A percentile compares a stretch with the other conserved stretches of the same genome.
Conservation (phyloP, 2,113 vertebrate genomes). For the Eurypyga helias region DNA sequence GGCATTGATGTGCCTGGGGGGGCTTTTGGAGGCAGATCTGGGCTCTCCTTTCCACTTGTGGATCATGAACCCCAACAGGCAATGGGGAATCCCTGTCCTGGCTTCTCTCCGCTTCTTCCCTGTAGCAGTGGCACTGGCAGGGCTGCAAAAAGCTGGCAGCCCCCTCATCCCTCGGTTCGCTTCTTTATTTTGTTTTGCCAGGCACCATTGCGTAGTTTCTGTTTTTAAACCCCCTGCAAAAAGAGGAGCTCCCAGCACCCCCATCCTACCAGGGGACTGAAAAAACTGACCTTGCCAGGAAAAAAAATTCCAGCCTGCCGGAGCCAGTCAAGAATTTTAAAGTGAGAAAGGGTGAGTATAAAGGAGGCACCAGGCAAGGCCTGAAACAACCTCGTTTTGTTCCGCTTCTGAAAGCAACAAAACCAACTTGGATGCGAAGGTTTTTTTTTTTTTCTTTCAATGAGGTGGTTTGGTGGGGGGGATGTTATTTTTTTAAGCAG, state of each 20-base stretch:
- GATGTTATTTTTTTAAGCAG: not conserved
- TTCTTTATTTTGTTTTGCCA: not conserved
- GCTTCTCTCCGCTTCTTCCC: not conserved
- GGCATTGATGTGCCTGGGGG: not conserved
- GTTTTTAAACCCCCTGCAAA: not conserved
- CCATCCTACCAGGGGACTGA: not conserved
- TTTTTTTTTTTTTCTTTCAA: not conserved
- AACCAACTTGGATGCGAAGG: not conserved
- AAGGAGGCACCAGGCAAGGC: conserved; percentile 40
- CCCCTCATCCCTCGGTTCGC: accelerated
- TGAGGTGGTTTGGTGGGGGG: not conserved
- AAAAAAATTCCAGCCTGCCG: not conserved
- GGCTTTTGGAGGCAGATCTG: not conserved
- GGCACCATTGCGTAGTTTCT: not conserved
- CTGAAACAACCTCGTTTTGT: conserved; percentile 41
- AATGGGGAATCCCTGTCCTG: not conserved
- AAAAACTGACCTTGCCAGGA: not conserved
- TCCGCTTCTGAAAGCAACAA: conserved; percentile 36
- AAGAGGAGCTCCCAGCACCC: not conserved
- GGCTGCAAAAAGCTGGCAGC: not conserved
- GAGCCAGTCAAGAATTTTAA: conserved; percentile 15
- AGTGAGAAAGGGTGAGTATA: not conserved
- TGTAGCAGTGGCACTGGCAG: not conserved
- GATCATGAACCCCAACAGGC: not conserved
- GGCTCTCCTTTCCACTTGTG: not conserved